Conservation (phyloP, 2,113 vertebrate genomes). For the Bos indicus region DNA sequence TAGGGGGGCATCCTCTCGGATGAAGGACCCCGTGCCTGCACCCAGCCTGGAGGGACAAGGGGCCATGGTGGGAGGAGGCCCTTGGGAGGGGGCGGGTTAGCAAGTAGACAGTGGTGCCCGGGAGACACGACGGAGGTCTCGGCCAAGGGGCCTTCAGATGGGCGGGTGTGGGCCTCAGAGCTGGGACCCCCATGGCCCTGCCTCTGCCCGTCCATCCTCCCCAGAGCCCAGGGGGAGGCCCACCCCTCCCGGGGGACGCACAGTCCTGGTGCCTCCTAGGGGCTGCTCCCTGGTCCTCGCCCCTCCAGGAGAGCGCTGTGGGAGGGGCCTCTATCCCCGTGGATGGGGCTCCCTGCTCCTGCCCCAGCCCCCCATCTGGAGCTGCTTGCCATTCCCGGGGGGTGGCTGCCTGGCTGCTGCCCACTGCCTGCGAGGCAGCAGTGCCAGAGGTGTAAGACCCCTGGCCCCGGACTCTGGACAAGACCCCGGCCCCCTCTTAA, state of each 20-base stretch:
- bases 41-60: background rate
- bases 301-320: background rate
- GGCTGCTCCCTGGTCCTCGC: fast-evolving
- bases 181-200: background rate
- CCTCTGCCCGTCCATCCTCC: background rate
- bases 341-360: fast-evolving
- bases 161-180: no score
- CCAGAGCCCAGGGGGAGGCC: fast-evolving
- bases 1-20: fast-evolving
- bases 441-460: fast-evolving
- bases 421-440: fast-evolving
- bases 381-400: background rate
- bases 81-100: background rate
- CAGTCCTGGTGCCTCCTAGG: background rate
- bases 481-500: fast-evolving
- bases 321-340: fast-evolving
- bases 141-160: background rate
- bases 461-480: fast-evolving
- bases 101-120: fast-evolving
- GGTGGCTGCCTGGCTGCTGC: fast-evolving
- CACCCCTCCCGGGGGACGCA: fast-evolving
- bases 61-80: background rate
- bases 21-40: fast-evolving
- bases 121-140: fast-evolving
- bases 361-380: background rate